Percentiles rank a stretch among this genome's conserved stretches.
Conservation (phyloP, 2,888 invertebrate species). For the Eurois occulta region DNA sequence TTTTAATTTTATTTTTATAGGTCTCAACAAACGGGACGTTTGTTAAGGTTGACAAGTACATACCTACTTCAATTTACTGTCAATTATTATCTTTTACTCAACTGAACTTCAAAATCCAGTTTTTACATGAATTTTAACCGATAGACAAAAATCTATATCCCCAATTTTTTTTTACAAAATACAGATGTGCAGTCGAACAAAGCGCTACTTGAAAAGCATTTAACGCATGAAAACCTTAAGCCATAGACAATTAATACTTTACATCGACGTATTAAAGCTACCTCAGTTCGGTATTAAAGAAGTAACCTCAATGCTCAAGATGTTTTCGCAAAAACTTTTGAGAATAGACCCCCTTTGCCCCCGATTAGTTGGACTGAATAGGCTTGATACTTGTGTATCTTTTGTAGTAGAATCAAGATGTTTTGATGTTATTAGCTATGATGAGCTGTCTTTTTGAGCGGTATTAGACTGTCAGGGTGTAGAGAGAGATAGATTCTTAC, state of each 20-base stretch:
- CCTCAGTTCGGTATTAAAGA: conserved; percentile 48
- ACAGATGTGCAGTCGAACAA: conserved; percentile 73
- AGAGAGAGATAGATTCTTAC: not conserved
- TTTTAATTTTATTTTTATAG: not conserved
- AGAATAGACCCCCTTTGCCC: conserved; percentile 78
- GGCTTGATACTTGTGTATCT: conserved; percentile 72
- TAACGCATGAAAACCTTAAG: conserved; percentile 79
- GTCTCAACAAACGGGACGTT: not conserved
- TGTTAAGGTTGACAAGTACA: not conserved
- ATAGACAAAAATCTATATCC: conserved; percentile 12
- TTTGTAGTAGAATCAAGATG: conserved; percentile 59
- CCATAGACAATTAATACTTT: conserved; percentile 67
- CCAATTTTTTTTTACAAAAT: conserved; percentile 51
- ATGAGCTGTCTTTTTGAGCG: conserved; percentile 36
- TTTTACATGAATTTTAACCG: not conserved
- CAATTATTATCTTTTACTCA: not conserved
- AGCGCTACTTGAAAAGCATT: conserved; percentile 84
- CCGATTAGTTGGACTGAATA: conserved; percentile 68
- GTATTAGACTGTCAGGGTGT: not conserved
- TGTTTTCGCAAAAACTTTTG: conserved; percentile 61
- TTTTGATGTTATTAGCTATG: conserved; percentile 66
- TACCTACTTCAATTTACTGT: not conserved
- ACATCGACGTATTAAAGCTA: conserved; percentile 65
- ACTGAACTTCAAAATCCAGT: conserved; percentile 11
- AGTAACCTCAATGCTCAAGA: conserved; percentile 48